phyloP scores from a whole-genome alignment of 2,113 vertebrate species.

The Perognathus longimembris region DNA sequence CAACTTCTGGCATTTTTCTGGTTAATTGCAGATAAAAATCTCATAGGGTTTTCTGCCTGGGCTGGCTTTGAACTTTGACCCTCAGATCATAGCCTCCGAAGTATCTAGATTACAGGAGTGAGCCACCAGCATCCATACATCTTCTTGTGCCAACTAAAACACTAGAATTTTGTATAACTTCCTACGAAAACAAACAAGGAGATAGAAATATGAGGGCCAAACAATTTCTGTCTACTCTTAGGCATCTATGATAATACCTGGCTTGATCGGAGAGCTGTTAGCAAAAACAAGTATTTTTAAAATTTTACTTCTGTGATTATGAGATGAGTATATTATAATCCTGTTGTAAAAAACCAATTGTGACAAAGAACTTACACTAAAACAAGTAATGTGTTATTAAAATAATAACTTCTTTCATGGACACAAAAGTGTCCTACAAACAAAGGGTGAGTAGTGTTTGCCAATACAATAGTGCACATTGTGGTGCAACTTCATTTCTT shows the following conservation, averaged over 20 bases:
- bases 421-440: constrained; percentile 16
- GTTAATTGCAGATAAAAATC: too few relatives aligned
- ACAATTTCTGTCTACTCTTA: constrained; percentile 13
- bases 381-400: too few relatives aligned
- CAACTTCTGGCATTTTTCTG: too few relatives aligned
- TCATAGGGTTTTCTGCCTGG: too few relatives aligned
- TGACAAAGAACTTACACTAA: neutral
- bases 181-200: neutral
- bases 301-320: neutral
- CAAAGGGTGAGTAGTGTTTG: neutral
- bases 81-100: too few relatives aligned
- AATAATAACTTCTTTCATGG: too few relatives aligned
- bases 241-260: neutral
- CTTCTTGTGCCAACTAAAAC: constrained; percentile 17
- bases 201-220: neutral
- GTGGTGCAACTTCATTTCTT: constrained; percentile 14
- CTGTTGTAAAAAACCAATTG: constrained; percentile 7
- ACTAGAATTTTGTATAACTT: constrained; percentile 34
- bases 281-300: neutral
- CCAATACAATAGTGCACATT: constrained; percentile 23
- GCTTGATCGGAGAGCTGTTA: neutral
- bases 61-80: too few relatives aligned
- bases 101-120: too few relatives aligned
- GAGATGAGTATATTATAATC: neutral
- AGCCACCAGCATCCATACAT: too few relatives aligned